Evolutionary conservation across 2,797 vertebrate genomes (phyloP), one percentile per base, ranked within the genome.

Genomic region (Euthynnus affinis): DNA sequence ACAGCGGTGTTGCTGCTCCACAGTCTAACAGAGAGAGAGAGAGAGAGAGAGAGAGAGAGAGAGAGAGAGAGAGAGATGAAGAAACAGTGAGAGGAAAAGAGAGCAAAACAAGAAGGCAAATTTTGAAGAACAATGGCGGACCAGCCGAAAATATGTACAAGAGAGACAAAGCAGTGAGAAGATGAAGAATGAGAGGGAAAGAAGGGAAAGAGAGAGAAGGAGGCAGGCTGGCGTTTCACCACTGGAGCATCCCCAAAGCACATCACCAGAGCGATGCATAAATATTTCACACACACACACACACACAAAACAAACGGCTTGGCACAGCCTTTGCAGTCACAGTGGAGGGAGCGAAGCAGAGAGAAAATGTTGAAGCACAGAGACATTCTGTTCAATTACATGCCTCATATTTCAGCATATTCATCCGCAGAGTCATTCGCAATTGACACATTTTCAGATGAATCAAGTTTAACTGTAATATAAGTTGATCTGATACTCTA

Each of bases 241-340:
- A 78, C 76, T 81, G 85, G 87, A 90, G 80, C 80, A 88, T 91
- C 86, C 88, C 77, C 81, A 78, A 86, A 87, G 86, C 84, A 86
- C 84, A 88, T 87, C 78, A 83, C 82, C 76, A 87, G 80, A 91
- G 89, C 51, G 20, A 77, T 78, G 76, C 87, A 92, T 93, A 74
- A 90, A 91, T 90, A 91, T 90, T 91, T 91, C 83, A 92, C 65
- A 27, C 53, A 40, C 52, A 71, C 60, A 37, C 80, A 56, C 65
- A 73, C 74, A 69, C 57, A 22, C 59, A 83, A 81, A 82, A 83
- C 87, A 90, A 87, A 83, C 75, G 48, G 74, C 87, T 85, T 88
- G 90, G 87, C 81, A 65, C 76, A 76, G 89, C 87, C 80, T 81
- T 76, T 44, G 15, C 75, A 57, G 32, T 74, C 81, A 88, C 77